Evolutionary conservation across 1,140 invertebrate species (phyloP).

Genomic region (Leptinotarsa lineolata): DNA sequence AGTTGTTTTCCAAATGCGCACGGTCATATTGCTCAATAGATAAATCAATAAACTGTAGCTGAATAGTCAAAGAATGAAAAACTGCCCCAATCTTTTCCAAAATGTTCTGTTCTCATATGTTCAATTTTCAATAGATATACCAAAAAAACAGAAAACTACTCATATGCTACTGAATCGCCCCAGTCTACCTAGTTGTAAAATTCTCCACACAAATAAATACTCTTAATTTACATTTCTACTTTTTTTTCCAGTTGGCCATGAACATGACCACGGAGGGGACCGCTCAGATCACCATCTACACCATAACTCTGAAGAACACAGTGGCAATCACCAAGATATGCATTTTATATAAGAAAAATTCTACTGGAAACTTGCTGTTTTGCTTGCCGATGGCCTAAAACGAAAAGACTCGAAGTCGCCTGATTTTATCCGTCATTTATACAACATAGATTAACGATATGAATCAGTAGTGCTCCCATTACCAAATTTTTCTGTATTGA

Average conservation of each 20-base stretch:
- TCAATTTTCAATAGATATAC: too few species aligned
- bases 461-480: background rate
- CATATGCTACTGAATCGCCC: too few species aligned
- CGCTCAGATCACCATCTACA: conserved; percentile 31
- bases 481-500: too few species aligned
- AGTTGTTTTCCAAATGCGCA: too few species aligned
- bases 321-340: background rate
- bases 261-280: conserved; percentile 28
- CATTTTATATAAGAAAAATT: background rate
- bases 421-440: conserved; percentile 3
- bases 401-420: background rate
- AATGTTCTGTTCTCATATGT: too few species aligned
- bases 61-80: too few species aligned
- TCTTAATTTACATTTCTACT: background rate
- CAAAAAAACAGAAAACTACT: too few species aligned
- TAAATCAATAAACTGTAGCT: too few species aligned
- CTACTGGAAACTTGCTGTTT: background rate
- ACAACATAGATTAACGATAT: background rate
- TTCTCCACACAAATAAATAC: background rate
- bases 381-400: background rate
- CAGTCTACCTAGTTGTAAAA: too few species aligned
- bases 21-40: too few species aligned
- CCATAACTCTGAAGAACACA: background rate
- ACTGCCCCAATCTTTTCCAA: too few species aligned
- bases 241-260: conserved; percentile 40